phyloP scores from a whole-genome alignment of 2,888 invertebrate genomes.

The Geophilus truncorum region DNA sequence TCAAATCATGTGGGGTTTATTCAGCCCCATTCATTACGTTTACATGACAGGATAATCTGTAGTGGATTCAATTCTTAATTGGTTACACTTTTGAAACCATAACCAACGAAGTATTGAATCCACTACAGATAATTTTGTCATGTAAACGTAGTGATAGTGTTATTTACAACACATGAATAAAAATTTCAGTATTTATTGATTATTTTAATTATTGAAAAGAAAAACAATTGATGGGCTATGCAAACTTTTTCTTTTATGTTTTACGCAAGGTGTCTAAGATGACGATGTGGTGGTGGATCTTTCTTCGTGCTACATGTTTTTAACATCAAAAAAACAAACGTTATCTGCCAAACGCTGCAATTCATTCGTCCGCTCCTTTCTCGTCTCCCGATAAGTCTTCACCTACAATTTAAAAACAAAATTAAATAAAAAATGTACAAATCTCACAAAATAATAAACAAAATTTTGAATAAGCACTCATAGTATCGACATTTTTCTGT shows the following conservation, averaged over 20 bases:
- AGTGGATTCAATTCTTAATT: no score
- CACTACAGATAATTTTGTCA: no score
- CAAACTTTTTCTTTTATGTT: neutral
- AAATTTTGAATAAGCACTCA: neutral
- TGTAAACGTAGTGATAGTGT: no score
- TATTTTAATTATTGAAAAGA: neutral
- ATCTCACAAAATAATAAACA: neutral
- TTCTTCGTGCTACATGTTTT: slow-evolving; percentile 23
- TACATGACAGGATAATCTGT: no score
- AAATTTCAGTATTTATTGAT: slow-evolving; percentile 1
- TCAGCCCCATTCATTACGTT: no score
- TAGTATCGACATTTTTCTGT: slow-evolving; percentile 18
- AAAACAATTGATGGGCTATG: slow-evolving; percentile 5
- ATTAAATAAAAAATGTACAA: neutral
- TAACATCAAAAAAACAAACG: slow-evolving; percentile 14
- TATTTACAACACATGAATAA: slow-evolving; percentile 20
- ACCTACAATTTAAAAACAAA: neutral
- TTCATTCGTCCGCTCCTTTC: slow-evolving; percentile 3
- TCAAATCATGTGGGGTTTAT: neutral
- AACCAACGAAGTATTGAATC: no score
- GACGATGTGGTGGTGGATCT: slow-evolving; percentile 18
- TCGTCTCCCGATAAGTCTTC: neutral
- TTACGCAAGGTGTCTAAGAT: slow-evolving; percentile 23
- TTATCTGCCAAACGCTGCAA: neutral
- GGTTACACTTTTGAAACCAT: no score